Conservation (phyloP, 2,888 invertebrate species). For the Ernsta delagoae region DNA sequence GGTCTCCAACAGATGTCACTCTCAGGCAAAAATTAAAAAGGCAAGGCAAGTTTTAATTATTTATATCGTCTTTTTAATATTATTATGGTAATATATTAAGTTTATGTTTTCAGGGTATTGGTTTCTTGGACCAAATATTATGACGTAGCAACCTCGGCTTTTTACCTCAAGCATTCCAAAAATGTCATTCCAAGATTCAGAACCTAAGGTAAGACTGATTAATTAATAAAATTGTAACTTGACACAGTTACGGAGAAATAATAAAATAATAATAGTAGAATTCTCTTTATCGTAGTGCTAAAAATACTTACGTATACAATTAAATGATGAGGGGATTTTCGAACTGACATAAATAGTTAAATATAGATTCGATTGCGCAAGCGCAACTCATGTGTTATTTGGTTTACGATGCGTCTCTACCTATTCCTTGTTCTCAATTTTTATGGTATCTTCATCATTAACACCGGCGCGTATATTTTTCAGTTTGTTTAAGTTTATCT, state of each 20-base stretch:
- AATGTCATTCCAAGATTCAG: not conserved
- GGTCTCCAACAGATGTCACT: constrained; percentile 60
- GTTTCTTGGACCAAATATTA: not conserved
- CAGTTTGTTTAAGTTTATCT: too few relatives aligned
- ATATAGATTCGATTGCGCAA: not conserved
- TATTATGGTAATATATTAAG: too few relatives aligned
- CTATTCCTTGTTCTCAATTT: not conserved
- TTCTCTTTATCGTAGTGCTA: too few relatives aligned
- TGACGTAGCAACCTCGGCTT: not conserved
- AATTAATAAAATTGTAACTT: not conserved
- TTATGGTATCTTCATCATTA: too few relatives aligned
- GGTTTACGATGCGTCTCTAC: not conserved
- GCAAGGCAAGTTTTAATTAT: too few relatives aligned
- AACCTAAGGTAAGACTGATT: not conserved
- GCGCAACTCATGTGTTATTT: not conserved
- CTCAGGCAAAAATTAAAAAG: not conserved
- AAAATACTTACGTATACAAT: too few relatives aligned
- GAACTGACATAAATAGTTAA: not conserved
- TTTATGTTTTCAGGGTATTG: not conserved
- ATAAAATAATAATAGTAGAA: too few relatives aligned
- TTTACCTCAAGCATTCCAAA: not conserved
- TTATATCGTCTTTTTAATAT: too few relatives aligned
- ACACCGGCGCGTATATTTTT: too few relatives aligned
- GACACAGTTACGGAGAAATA: not conserved
- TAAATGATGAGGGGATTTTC: not conserved